These are phyloP conservation scores for Meliscaeva auricollis DNA, from an alignment of 2,888 invertebrate species.

Conservation along the genomic window DNA sequence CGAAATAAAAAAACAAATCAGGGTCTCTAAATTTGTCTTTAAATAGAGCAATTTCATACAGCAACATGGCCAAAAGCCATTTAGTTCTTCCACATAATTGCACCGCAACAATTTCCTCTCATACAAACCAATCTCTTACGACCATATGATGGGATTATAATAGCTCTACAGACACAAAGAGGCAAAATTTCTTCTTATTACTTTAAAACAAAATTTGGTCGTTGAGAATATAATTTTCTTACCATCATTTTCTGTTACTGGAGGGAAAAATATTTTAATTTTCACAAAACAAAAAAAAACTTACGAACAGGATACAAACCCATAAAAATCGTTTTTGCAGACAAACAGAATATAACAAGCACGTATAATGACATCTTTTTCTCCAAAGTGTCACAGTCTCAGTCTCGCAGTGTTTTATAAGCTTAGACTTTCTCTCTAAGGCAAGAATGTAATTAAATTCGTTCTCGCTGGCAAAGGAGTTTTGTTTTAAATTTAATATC, in stretches of 20 bases:
- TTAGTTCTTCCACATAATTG: conserved; percentile 61
- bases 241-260: background rate
- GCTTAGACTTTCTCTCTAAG: conserved; percentile 19
- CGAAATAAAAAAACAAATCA: conserved; percentile 1
- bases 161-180: conserved; percentile 9
- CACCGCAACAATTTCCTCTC: conserved; percentile 55
- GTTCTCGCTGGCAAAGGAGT: conserved; percentile 54
- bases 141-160: conserved; percentile 11
- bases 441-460: conserved; percentile 70
- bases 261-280: conserved; percentile 61
- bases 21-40: conserved; percentile 21
- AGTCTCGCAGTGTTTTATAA: no score
- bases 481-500: conserved; percentile 42
- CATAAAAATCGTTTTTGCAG: conserved; percentile 1
- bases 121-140: conserved; percentile 2
- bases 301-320: background rate
- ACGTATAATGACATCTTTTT: conserved; percentile 46
- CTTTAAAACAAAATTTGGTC: conserved; percentile 61
- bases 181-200: conserved; percentile 61
- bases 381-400: conserved; percentile 40
- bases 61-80: conserved; percentile 30
- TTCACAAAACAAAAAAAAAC: conserved; percentile 39
- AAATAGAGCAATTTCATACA: conserved; percentile 17
- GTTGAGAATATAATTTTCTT: conserved; percentile 40
- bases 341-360: conserved; percentile 49